These are phyloP conservation scores for Nomada fucata DNA, from an alignment of 2,888 invertebrate species.

Conservation along the genomic window DNA sequence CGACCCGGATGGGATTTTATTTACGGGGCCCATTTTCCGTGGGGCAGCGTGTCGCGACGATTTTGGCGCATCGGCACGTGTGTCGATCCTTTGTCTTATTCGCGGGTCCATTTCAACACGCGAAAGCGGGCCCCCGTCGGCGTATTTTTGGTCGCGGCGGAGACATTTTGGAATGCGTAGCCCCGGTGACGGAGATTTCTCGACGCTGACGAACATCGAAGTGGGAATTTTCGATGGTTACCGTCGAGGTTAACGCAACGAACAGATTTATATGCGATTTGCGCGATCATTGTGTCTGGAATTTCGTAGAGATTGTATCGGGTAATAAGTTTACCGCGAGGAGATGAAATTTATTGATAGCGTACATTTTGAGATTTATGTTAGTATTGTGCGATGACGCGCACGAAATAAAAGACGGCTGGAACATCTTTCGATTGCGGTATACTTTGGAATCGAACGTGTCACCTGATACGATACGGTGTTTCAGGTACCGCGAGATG, in stretches of 20 bases:
- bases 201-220: neutral
- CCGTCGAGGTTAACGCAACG: neutral
- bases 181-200: neutral
- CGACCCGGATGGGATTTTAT: slow-evolving; percentile 65
- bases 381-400: neutral
- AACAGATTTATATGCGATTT: neutral
- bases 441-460: neutral
- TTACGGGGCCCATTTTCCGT: slow-evolving; percentile 57
- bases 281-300: neutral
- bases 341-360: neutral
- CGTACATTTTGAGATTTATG: neutral
- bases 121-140: slow-evolving; percentile 12
- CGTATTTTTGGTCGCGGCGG: neutral
- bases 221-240: slow-evolving; percentile 17
- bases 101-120: slow-evolving; percentile 8
- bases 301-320: neutral
- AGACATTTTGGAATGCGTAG: slow-evolving; percentile 15
- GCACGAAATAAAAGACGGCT: neutral
- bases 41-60: slow-evolving; percentile 29
- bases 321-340: neutral
- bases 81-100: neutral
- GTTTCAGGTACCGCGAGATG: neutral
- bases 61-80: slow-evolving; percentile 20
- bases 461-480: neutral
- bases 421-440: neutral